Conservation (phyloP, 1,140 invertebrate species). For the Carcinoscorpius rotundicauda region DNA sequence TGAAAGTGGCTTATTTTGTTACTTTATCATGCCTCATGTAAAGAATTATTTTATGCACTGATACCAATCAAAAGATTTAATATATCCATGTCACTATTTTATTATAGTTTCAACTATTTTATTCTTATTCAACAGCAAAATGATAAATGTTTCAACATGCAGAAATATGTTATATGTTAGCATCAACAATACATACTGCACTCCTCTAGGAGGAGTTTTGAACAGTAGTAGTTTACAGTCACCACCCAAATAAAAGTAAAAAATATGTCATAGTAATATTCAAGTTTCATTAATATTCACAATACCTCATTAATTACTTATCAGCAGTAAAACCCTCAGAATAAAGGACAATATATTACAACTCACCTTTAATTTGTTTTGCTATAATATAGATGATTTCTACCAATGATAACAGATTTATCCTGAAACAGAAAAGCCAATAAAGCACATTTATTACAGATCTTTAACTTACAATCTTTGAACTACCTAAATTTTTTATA, state of each 20-base stretch:
- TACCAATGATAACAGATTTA: constrained; percentile 81
- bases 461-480: constrained; percentile 1
- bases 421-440: constrained; percentile 47
- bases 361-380: constrained; percentile 50
- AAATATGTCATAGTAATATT: not conserved
- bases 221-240: not conserved
- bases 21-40: too few species aligned
- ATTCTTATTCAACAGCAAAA: too few species aligned
- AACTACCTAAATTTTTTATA: not conserved
- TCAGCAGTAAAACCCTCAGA: constrained; percentile 1
- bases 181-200: not conserved
- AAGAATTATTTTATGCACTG: too few species aligned
- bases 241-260: not conserved
- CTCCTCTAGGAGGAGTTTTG: not conserved
- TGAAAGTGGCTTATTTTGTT: too few species aligned
- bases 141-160: too few species aligned
- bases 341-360: constrained; percentile 12
- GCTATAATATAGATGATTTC: constrained; percentile 72
- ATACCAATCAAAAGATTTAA: too few species aligned
- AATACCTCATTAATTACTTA: constrained; percentile 5
- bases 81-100: too few species aligned
- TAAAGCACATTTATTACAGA: not conserved
- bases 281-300: not conserved
- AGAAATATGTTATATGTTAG: too few species aligned
- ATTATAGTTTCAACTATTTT: too few species aligned